These are phyloP conservation scores for Lordiphosa clarofinis DNA, from an alignment of 1,140 invertebrate species.

Conservation along the genomic window DNA sequence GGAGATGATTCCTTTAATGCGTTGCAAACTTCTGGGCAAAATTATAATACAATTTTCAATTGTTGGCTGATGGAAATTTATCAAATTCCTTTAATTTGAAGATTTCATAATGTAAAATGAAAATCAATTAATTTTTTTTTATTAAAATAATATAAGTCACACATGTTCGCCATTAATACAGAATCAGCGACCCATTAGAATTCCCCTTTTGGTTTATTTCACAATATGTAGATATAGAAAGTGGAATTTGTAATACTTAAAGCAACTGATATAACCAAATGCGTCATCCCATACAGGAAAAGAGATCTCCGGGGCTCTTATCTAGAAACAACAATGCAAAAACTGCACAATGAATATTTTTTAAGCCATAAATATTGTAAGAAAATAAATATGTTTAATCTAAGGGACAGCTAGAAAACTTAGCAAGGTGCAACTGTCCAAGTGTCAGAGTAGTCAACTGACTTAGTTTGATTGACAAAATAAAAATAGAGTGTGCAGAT, in stretches of 20 bases:
- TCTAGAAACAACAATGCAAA: constrained; percentile 18
- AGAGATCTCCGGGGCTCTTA: not conserved
- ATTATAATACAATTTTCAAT: no score
- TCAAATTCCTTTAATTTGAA: no score
- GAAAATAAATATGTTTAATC: not conserved
- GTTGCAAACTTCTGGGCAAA: no score
- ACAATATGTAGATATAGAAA: no score
- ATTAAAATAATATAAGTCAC: no score
- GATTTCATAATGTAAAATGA: no score
- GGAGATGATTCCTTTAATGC: no score
- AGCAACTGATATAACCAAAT: constrained; percentile 3
- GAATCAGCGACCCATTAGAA: no score
- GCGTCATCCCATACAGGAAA: not conserved
- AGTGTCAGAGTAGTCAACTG: constrained; percentile 27
- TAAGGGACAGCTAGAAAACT: not conserved
- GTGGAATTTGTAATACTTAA: not conserved
- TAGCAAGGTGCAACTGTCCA: constrained; percentile 32
- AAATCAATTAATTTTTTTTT: no score
- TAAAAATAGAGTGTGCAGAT: constrained; percentile 4
- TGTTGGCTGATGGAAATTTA: no score
- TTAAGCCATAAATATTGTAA: constrained; percentile 6
- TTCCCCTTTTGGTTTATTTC: no score
- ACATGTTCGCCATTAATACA: no score
- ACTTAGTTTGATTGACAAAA: constrained; percentile 24
- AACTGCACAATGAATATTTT: constrained; percentile 26